Evolutionary conservation across 1,140 invertebrate species (phyloP).

Genomic region (Pseudomyrmex gracilis): DNA sequence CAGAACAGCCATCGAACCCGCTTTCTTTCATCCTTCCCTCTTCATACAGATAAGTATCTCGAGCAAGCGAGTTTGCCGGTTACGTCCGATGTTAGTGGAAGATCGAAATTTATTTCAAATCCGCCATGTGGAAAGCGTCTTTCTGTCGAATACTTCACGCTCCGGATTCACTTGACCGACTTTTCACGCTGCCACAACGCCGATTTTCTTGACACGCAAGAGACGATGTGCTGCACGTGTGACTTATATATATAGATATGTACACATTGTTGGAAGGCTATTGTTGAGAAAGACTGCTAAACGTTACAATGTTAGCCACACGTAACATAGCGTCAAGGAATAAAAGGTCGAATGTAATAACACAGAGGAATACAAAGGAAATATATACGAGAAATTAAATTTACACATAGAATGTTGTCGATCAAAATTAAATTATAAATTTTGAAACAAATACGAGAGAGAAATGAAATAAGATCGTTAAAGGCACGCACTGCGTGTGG

Average conservation of each 20-base stretch:
- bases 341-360: background rate
- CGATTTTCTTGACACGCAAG: conserved; percentile 42
- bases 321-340: background rate
- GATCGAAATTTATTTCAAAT: conserved; percentile 75
- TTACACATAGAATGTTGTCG: background rate
- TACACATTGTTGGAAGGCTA: background rate
- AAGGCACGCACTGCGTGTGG: no score
- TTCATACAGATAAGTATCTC: conserved; percentile 69
- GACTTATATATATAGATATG: background rate
- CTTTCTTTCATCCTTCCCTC: conserved; percentile 68
- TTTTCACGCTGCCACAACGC: conserved; percentile 66
- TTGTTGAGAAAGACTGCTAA: background rate
- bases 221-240: background rate
- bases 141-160: conserved; percentile 65
- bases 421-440: background rate
- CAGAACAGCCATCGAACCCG: conserved; percentile 77
- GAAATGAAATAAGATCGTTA: background rate
- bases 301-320: background rate
- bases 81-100: conserved; percentile 29
- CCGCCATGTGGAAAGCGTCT: conserved; percentile 72
- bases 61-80: conserved; percentile 34
- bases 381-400: background rate
- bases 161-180: conserved; percentile 73
- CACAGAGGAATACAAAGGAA: background rate
- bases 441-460: background rate